Conservation (phyloP, 35 echinoderm and acorn worm genomes). For the Stichopus chloronotus region DNA sequence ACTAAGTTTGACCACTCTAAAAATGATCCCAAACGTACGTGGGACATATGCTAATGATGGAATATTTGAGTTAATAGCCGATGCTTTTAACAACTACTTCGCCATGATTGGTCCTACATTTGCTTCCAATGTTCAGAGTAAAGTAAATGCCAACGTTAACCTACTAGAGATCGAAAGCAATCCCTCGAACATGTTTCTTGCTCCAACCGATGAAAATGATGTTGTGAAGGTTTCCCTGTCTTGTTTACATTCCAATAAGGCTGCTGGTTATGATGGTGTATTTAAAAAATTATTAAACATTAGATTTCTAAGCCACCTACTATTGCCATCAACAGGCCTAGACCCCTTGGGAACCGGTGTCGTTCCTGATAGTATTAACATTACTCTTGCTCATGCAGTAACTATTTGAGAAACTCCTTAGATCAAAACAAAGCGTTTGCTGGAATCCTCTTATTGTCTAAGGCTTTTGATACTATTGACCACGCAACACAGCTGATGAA, state of each 20-base stretch:
- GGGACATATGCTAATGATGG: background rate
- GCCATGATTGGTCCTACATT: background rate
- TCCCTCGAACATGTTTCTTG: background rate
- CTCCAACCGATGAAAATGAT: constrained; percentile 3
- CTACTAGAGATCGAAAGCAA: background rate
- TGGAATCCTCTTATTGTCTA: too few species aligned
- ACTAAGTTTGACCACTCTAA: background rate
- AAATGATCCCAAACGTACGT: background rate
- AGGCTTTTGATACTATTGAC: too few species aligned
- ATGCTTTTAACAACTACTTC: background rate
- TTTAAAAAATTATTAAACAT: too few species aligned
- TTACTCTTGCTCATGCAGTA: too few species aligned
- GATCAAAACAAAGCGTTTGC: too few species aligned
- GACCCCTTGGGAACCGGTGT: too few species aligned
- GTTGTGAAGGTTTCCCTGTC: background rate
- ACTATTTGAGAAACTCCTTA: too few species aligned
- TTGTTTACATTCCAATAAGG: background rate
- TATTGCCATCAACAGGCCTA: too few species aligned
- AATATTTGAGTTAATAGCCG: background rate
- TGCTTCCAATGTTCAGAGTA: constrained; percentile 3
- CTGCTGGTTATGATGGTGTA: background rate
- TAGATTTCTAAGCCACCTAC: too few species aligned
- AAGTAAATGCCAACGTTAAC: background rate
- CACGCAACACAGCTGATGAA: too few species aligned
- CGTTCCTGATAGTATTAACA: too few species aligned